phyloP scores from a whole-genome alignment of 1,140 invertebrate species.

The Aphis gossypii region DNA sequence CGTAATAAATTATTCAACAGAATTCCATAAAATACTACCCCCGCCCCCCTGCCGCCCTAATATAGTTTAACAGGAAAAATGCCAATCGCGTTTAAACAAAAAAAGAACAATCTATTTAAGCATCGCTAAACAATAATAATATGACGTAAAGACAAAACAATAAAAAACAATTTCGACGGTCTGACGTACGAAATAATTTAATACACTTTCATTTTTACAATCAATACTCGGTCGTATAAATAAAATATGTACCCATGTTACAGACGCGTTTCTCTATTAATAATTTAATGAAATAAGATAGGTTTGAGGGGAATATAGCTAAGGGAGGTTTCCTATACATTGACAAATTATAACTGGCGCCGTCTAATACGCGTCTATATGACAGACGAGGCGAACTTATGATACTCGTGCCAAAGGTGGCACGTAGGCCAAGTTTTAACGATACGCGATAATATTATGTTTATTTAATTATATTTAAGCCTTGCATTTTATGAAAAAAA shows the following conservation, averaged over 20 bases:
- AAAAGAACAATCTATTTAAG: neutral
- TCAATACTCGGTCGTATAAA: neutral
- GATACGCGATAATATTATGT: too few relatives aligned
- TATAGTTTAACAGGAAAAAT: neutral
- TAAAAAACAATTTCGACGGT: neutral
- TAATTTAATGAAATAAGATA: conserved; percentile 4
- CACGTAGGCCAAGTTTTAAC: too few relatives aligned
- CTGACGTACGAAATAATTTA: neutral
- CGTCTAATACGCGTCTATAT: neutral
- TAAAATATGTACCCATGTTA: neutral
- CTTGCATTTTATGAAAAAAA: too few relatives aligned
- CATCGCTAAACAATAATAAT: neutral
- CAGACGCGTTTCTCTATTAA: neutral
- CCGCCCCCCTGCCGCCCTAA: too few relatives aligned
- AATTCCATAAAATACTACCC: neutral
- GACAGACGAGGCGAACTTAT: too few relatives aligned
- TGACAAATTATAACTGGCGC: neutral
- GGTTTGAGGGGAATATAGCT: neutral
- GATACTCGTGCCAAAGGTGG: too few relatives aligned
- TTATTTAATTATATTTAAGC: too few relatives aligned
- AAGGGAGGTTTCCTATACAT: neutral
- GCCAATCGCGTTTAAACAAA: neutral
- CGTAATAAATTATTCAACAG: neutral
- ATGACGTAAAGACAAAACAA: neutral
- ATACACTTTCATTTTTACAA: neutral